Evolutionary conservation across 2,888 invertebrate genomes (phyloP).

Genomic region (Ectobius pallidus): DNA sequence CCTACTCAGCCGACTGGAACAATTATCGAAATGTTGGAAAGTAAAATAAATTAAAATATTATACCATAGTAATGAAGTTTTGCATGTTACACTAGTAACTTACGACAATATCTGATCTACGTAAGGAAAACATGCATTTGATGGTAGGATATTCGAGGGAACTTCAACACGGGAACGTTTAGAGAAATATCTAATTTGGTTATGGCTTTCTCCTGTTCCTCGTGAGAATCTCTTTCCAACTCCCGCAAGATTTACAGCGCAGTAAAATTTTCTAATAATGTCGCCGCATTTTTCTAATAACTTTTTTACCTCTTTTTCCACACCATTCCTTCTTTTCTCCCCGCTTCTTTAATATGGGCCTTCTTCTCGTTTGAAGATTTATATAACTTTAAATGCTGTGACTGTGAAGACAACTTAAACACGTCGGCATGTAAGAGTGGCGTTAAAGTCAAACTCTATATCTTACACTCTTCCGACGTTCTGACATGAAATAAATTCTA

Average conservation of each 20-base stretch:
- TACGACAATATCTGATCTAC: too few species aligned
- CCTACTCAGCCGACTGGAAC: too few species aligned
- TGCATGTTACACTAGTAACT: too few species aligned
- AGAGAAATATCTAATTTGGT: slow-evolving; percentile 8
- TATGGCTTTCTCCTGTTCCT: neutral
- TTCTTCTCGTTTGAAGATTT: slow-evolving; percentile 31
- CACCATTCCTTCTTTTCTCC: neutral
- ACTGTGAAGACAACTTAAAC: neutral
- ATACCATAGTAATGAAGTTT: too few species aligned
- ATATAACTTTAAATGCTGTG: slow-evolving; percentile 26
- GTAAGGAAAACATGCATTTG: too few species aligned
- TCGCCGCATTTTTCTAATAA: slow-evolving; percentile 36
- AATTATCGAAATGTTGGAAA: too few species aligned
- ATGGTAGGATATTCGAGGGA: neutral
- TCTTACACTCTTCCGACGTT: neutral
- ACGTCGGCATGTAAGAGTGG: neutral
- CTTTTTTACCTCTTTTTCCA: slow-evolving; percentile 17
- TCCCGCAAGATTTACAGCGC: slow-evolving; percentile 35
- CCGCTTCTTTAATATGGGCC: slow-evolving; percentile 22
- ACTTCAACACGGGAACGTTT: neutral
- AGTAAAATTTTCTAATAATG: slow-evolving; percentile 43
- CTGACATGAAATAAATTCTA: neutral
- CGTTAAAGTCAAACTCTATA: neutral
- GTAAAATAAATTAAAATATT: too few species aligned
- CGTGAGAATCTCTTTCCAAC: neutral